Conservation (phyloP, 1,140 invertebrate species). For the Nasonia giraulti region DNA sequence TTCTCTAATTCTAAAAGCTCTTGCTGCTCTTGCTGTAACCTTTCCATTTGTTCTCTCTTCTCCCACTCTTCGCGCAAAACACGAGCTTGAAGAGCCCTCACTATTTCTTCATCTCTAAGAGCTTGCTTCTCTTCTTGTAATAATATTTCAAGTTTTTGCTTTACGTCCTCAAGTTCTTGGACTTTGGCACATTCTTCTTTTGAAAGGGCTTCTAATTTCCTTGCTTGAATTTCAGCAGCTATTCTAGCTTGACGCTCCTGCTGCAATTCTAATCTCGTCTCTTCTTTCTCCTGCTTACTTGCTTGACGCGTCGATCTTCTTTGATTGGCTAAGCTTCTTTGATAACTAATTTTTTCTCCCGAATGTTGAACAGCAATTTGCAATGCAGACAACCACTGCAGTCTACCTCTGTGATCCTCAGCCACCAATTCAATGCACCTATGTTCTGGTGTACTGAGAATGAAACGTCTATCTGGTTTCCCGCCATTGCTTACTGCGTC, state of each 20-base stretch:
- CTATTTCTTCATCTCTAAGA: slow-evolving; percentile 88
- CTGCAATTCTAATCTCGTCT: slow-evolving; percentile 77
- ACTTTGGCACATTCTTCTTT: slow-evolving; percentile 82
- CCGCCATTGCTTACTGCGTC: slow-evolving; percentile 77
- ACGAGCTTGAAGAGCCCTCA: slow-evolving; percentile 71
- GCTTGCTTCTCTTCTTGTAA: slow-evolving; percentile 88
- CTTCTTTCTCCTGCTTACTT: slow-evolving; percentile 75
- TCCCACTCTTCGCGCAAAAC: slow-evolving; percentile 89
- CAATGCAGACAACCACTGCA: slow-evolving; percentile 84
- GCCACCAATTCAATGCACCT: slow-evolving; percentile 82
- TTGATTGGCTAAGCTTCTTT: slow-evolving; percentile 76
- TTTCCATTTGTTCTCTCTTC: slow-evolving; percentile 85
- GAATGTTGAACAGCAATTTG: slow-evolving; percentile 82
- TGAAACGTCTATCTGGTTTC: slow-evolving; percentile 75
- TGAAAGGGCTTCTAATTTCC: slow-evolving; percentile 80
- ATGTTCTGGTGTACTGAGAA: slow-evolving; percentile 79
- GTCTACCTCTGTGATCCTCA: slow-evolving; percentile 80
- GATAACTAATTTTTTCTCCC: slow-evolving; percentile 79
- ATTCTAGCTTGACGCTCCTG: slow-evolving; percentile 80
- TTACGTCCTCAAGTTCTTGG: slow-evolving; percentile 82
- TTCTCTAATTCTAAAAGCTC: slow-evolving; percentile 83
- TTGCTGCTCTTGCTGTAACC: slow-evolving; percentile 84
- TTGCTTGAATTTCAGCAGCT: slow-evolving; percentile 80
- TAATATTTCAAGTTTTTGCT: slow-evolving; percentile 79
- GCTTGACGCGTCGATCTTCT: slow-evolving; percentile 77